A percentile compares a stretch with the other conserved stretches of the same genome.
These are phyloP conservation scores for Bubo scandiacus DNA, from an alignment of 2,113 vertebrate genomes.

Conservation along the genomic window DNA sequence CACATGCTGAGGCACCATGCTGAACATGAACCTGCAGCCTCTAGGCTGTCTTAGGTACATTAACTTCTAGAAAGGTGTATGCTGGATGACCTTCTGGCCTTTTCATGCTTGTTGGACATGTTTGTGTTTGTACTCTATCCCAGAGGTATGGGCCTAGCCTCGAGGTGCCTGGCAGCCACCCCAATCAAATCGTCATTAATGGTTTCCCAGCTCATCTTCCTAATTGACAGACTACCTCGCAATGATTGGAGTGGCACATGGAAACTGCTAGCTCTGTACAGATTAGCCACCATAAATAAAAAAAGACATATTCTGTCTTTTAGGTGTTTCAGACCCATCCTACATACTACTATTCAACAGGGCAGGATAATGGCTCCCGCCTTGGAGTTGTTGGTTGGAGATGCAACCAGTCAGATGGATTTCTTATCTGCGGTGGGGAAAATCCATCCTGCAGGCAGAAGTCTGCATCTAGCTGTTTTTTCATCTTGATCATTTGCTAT, in stretches of 20 bases:
- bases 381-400: neutral
- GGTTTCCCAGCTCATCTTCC: neutral
- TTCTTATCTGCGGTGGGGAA: neutral
- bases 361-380: neutral
- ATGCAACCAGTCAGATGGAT: neutral
- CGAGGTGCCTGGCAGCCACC: neutral
- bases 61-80: neutral
- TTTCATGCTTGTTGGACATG: rapidly evolving
- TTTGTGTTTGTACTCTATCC: neutral
- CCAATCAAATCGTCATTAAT: neutral
- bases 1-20: rapidly evolving
- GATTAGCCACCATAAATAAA: neutral
- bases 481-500: neutral
- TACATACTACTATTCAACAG: rapidly evolving
- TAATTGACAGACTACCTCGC: neutral
- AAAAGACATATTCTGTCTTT: neutral
- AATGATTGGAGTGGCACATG: neutral
- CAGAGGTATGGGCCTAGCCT: neutral
- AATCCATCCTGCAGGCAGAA: neutral
- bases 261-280: neutral
- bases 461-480: neutral
- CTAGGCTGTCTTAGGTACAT: neutral
- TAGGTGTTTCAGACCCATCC: neutral
- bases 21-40: neutral
- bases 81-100: neutral